Base-by-base conservation (phyloP, 2,113 vertebrate genomes). In the Chionis minor region DNA sequence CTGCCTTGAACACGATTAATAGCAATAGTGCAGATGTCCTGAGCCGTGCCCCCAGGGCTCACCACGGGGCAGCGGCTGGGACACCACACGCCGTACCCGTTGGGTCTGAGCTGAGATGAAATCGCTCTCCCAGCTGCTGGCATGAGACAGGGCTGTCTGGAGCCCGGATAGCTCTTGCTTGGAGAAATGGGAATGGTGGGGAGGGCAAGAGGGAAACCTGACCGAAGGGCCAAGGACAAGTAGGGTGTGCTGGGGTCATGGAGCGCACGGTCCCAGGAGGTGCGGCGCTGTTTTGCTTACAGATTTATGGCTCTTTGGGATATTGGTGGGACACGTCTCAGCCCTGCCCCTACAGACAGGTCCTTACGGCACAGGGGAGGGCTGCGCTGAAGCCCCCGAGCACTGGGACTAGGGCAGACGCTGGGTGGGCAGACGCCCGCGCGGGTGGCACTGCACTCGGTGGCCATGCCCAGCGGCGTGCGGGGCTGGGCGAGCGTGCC, bases 401-500 rank as follows among this genome's bases (percentile, higher is more conserved):
- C 1, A 3, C n/a, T 1, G 2, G 32, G 47, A 62, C 33, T 54
- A 24, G 55, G 19, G 38, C 40, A 21, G 30, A 11, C 35, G 42
- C 21, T n/a, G 10, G 32, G n/a, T 26, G 16, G 78, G 56, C 4
- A 2, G 15, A 54, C 55, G 28, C 8, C 13, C 26, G 26, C 20
- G 18, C 21, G 18, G 27, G 13, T 47, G 59, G 32, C 44, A 10
- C 24, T 18, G 49, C 28, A 35, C 10, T 58, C 75, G 38, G 9
- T 51, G 47, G 21, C 32, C 1, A 1, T 14, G 30, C 8, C 47
- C 4, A 33, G 8, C 18, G 28, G 52, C 0, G 0, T 3, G 45
- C 24, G 18, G 49, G 38, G 42, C 8, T 58, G 81, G 38, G 9
- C 44, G 40, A 23, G n/a, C 1, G 1, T 9, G 30, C 8, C 52